phyloP scores from a whole-genome alignment of 1,140 invertebrate genomes.

The Drosophila fuyamai region DNA sequence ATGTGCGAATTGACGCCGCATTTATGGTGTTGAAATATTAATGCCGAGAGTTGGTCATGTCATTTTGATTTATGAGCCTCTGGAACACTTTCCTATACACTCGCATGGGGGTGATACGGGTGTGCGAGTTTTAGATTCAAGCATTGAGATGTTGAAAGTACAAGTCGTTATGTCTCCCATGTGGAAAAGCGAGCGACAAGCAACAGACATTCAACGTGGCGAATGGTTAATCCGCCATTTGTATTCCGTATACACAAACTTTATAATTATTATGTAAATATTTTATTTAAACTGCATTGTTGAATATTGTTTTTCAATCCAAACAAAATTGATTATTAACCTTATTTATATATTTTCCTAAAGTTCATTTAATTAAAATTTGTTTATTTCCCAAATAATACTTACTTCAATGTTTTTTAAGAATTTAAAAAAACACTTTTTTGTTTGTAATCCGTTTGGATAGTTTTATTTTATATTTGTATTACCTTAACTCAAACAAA shows the following conservation, averaged over 20 bases:
- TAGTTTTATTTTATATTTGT: too few species aligned
- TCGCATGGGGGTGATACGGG: conserved; percentile 27
- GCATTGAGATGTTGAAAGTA: conserved; percentile 69
- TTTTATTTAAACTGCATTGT: too few species aligned
- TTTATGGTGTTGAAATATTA: conserved; percentile 83
- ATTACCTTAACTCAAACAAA: too few species aligned
- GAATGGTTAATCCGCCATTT: conserved; percentile 13
- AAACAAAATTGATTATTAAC: too few species aligned
- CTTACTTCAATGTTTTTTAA: too few species aligned
- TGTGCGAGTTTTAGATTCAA: conserved; percentile 3
- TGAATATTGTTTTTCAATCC: neutral
- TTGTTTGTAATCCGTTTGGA: too few species aligned
- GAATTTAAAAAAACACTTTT: too few species aligned
- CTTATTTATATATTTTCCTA: too few species aligned
- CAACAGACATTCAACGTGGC: conserved; percentile 10
- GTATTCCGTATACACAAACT: neutral
- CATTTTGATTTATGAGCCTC: conserved; percentile 76
- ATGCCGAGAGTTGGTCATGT: conserved; percentile 78
- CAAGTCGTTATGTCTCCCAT: conserved; percentile 36
- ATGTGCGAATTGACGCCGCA: conserved; percentile 79
- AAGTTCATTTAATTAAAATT: too few species aligned
- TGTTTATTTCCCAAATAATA: too few species aligned
- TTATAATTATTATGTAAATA: too few species aligned
- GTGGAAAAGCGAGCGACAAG: conserved; percentile 5
- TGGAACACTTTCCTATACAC: conserved; percentile 39